Conservation (phyloP, 2,888 invertebrate genomes). For the Alloscopus bannaensis region DNA sequence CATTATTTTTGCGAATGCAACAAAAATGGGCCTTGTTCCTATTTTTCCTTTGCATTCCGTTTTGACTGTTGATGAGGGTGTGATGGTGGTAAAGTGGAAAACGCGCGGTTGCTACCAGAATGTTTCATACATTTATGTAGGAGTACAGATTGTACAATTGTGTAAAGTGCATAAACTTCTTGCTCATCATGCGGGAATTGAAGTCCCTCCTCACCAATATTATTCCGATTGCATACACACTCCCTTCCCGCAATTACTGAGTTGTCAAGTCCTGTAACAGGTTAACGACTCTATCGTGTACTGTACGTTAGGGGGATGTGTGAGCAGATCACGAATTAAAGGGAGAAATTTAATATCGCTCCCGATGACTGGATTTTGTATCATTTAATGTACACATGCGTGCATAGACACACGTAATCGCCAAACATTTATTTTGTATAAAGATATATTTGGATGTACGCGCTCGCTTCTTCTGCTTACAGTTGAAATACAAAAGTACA, state of each 20-base stretch:
- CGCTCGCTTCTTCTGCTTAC: not conserved
- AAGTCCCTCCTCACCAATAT: constrained; percentile 25
- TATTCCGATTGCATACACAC: constrained; percentile 7
- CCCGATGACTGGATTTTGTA: too few species aligned
- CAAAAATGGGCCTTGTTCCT: too few species aligned
- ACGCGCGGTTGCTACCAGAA: not conserved
- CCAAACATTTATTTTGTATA: not conserved
- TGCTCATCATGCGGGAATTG: not conserved
- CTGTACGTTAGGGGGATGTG: not conserved
- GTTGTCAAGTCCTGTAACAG: constrained; percentile 19
- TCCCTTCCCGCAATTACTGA: not conserved
- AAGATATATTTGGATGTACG: not conserved
- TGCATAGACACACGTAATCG: not conserved
- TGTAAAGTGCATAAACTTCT: not conserved
- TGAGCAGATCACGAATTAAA: constrained; percentile 12
- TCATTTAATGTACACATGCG: too few species aligned
- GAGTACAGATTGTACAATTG: not conserved
- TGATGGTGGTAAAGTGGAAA: not conserved
- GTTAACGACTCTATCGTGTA: constrained; percentile 15
- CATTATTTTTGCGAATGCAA: constrained; percentile 23
- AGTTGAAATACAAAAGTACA: too few species aligned
- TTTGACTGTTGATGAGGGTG: not conserved
- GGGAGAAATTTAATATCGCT: not conserved
- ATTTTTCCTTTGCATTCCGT: not conserved
- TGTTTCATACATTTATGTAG: not conserved